phyloP scores from a whole-genome alignment of 2,113 vertebrate genomes.

The Zootoca vivipara region DNA sequence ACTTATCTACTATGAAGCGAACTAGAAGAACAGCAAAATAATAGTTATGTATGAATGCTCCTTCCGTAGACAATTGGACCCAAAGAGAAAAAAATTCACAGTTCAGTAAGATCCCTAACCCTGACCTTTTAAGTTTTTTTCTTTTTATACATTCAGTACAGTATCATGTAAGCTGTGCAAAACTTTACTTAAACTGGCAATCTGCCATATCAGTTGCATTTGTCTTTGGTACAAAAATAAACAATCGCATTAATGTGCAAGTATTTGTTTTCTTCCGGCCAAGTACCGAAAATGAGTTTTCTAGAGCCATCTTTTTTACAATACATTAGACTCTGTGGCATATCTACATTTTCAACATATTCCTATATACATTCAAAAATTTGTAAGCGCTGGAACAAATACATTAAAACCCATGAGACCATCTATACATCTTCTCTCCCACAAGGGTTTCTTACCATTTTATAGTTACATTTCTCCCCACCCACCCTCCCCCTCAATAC shows the following conservation, averaged over 20 bases:
- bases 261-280: slow-evolving; percentile 90
- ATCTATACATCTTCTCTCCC: slow-evolving; percentile 80
- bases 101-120: slow-evolving; percentile 98
- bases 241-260: slow-evolving; percentile 98
- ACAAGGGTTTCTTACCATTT: slow-evolving; percentile 80
- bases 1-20: slow-evolving; percentile 88
- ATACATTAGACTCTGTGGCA: slow-evolving; percentile 99
- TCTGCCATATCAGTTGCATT: slow-evolving; percentile 99
- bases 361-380: slow-evolving; percentile 97
- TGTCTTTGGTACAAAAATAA: slow-evolving; percentile 99
- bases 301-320: slow-evolving; percentile 98
- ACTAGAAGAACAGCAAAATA: slow-evolving; percentile 83
- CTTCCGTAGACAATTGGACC: slow-evolving; percentile 99
- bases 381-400: slow-evolving; percentile 91
- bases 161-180: slow-evolving; percentile 99
- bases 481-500: slow-evolving; percentile 77
- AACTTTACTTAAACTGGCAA: slow-evolving; percentile 99
- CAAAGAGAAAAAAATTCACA: slow-evolving; percentile 97
- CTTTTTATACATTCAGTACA: slow-evolving; percentile 99
- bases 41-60: slow-evolving; percentile 88
- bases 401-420: slow-evolving; percentile 85
- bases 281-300: slow-evolving; percentile 87
- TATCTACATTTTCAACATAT: slow-evolving; percentile 96
- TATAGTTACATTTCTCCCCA: slow-evolving; percentile 77
- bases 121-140: slow-evolving; percentile 82